These are phyloP conservation scores for Ciconia nigra DNA, from an alignment of 2,797 vertebrate genomes.

Conservation along the genomic window DNA sequence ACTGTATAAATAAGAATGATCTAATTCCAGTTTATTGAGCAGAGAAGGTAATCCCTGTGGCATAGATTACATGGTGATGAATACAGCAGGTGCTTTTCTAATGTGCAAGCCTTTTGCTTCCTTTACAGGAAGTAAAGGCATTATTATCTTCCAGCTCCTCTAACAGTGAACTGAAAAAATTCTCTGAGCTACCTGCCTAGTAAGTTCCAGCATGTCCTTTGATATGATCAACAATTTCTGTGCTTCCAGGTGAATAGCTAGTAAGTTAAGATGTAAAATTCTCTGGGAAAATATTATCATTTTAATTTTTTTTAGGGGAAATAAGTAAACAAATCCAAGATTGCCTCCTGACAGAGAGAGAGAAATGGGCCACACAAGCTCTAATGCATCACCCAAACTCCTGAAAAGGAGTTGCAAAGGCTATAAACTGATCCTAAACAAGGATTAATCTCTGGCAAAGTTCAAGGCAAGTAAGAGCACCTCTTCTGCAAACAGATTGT, in stretches of 20 bases:
- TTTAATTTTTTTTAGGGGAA: not conserved
- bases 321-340: not conserved
- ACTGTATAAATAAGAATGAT: not conserved
- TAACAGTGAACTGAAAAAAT: not conserved
- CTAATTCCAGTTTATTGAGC: not conserved
- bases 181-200: not conserved
- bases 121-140: not conserved
- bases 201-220: not conserved
- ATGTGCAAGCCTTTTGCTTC: not conserved
- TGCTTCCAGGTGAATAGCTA: not conserved
- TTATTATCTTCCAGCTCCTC: not conserved
- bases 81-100: not conserved
- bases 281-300: not conserved
- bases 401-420: not conserved
- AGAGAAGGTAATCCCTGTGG: not conserved
- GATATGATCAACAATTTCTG: not conserved
- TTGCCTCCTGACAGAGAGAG: not conserved
- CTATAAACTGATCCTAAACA: not conserved
- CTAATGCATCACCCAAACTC: not conserved
- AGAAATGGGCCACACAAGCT: not conserved
- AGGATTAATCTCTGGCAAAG: not conserved
- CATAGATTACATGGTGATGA: not conserved
- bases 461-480: not conserved
- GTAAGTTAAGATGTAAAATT: not conserved
- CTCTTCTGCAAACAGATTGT: not conserved